phyloP scores from a whole-genome alignment of 2,888 invertebrate species.

The Trissolcus brochymenae region DNA sequence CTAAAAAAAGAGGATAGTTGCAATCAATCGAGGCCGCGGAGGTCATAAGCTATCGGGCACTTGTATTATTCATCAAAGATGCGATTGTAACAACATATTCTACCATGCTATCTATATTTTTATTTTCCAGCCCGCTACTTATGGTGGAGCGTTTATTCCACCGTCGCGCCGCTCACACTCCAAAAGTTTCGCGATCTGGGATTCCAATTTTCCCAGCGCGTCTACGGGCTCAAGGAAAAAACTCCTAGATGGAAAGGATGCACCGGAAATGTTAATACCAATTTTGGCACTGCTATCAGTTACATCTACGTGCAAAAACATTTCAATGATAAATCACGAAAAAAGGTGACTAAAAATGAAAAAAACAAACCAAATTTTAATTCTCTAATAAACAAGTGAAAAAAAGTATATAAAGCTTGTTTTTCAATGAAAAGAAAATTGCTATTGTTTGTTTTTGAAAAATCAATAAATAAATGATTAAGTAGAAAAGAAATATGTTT shows the following conservation, averaged over 20 bases:
- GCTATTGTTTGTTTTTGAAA: too few species aligned
- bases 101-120: conserved; percentile 4
- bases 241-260: conserved; percentile 83
- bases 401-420: not conserved
- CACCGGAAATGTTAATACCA: conserved; percentile 81
- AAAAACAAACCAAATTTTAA: not conserved
- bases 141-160: conserved; percentile 84
- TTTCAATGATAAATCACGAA: conserved; percentile 79
- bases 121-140: conserved; percentile 81
- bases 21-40: conserved; percentile 60
- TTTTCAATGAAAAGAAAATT: too few species aligned
- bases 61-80: conserved; percentile 46
- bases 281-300: conserved; percentile 83
- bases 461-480: too few species aligned
- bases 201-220: conserved; percentile 82
- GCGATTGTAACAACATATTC: conserved; percentile 16
- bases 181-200: conserved; percentile 80
- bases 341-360: conserved; percentile 77
- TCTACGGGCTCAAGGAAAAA: conserved; percentile 81
- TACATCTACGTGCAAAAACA: conserved; percentile 81
- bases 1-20: conserved; percentile 46
- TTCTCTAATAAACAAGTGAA: not conserved
- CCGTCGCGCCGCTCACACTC: conserved; percentile 81
- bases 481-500: not conserved
- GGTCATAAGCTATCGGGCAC: conserved; percentile 60